A percentile compares a stretch with the other conserved stretches of the same genome.
phyloP scores from a whole-genome alignment of 2,797 vertebrate species.

The Pseudochirops corinnae region DNA sequence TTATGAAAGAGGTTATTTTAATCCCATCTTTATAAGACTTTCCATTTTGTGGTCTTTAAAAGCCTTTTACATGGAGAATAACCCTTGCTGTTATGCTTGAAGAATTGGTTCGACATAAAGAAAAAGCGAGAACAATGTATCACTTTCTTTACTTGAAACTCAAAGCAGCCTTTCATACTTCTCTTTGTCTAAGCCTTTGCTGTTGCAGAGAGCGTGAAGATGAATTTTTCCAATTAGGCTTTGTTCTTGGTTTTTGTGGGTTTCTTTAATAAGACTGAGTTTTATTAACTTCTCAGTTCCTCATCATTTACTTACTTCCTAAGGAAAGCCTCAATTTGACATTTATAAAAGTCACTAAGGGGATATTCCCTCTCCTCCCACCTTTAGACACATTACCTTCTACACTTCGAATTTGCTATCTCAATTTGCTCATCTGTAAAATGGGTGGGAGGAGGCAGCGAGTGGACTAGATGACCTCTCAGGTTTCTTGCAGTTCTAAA shows the following conservation, averaged over 20 bases:
- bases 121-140: slow-evolving; percentile 7
- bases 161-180: slow-evolving; percentile 23
- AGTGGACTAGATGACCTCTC: neutral
- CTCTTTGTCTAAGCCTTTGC: slow-evolving; percentile 44
- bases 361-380: neutral
- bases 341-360: neutral
- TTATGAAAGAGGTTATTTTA: slow-evolving; percentile 56
- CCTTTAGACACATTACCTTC: neutral
- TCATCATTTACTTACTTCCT: neutral
- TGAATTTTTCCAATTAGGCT: slow-evolving; percentile 37
- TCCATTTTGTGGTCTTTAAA: slow-evolving; percentile 38
- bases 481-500: neutral
- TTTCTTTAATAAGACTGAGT: slow-evolving; percentile 34
- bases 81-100: slow-evolving; percentile 54
- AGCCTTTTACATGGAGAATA: slow-evolving; percentile 46
- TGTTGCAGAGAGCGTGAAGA: slow-evolving; percentile 41
- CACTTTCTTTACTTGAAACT: slow-evolving; percentile 47
- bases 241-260: slow-evolving; percentile 44
- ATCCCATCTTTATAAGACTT: slow-evolving; percentile 44
- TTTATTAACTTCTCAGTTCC: slow-evolving; percentile 1
- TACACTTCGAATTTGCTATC: neutral
- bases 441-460: neutral
- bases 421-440: neutral
- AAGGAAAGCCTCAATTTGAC: neutral
- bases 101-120: slow-evolving; percentile 38